Base-by-base conservation (phyloP, 1,140 invertebrate genomes). In the Penaeus indicus region DNA sequence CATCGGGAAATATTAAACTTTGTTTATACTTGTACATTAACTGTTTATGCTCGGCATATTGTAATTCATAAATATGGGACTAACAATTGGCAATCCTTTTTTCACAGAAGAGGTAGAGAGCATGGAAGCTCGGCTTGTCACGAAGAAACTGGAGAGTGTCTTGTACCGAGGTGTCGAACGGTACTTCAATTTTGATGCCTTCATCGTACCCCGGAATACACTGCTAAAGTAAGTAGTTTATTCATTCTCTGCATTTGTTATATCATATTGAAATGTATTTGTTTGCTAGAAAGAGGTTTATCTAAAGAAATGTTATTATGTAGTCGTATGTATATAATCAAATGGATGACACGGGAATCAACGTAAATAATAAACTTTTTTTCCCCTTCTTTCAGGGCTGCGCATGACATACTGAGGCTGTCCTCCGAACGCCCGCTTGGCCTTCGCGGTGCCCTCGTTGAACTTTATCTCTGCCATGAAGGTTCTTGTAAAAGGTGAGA, bases 41-140 rank as follows among this genome's bases (percentile, higher is more conserved):
- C 1, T 54, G 54, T 8, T 54, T 11, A 54, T 54, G 1, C 16
- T 13, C 10, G 10, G 1, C 16, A 54, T 13, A 54, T 47, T 13
- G 54, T 13, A 16, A 54, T 54, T 54, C 11, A 11, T 16, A 16
- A 54, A 13, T 1, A 13, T 16, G 54, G 1, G 10, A 54, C 54
- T 54, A 54, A 54, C 54, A 13, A 1, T 54, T 54, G 8, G 54
- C 54, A 13, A 54, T 54, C 16, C 16, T 13, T 11, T 16, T 62
- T 13, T 85, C 72, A 61, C 84, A 85, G 84, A 85, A 72, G 84
- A 85, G 22, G 69, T 27, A 2, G 84, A 85, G 25, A 85, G 47
- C 18, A 21, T 32, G 84, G 84, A 85, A 21, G 84, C 69, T 8
- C 25, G 32, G 32, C 69, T 77, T 11, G 69, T 85, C 42, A 85